phyloP scores from a whole-genome alignment of 2,113 vertebrate species.

The Boulengeromyrus knoepffleri region DNA sequence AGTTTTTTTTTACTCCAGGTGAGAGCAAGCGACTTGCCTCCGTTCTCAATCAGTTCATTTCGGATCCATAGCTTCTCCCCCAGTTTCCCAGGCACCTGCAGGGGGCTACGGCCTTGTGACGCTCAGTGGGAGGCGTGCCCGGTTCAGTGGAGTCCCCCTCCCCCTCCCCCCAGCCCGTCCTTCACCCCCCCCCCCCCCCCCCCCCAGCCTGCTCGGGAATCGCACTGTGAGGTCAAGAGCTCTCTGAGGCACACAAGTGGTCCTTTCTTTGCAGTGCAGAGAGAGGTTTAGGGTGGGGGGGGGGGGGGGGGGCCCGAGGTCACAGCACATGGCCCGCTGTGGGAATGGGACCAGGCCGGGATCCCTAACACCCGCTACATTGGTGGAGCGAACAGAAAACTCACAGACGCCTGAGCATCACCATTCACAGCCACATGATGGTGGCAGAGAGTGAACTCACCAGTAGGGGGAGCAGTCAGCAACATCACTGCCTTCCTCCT shows the following conservation, averaged over 20 bases:
- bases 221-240: conserved; percentile 2
- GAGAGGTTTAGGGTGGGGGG: neutral
- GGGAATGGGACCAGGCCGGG: neutral
- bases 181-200: neutral
- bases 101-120: neutral
- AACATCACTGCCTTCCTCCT: neutral
- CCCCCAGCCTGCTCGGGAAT: neutral
- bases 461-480: neutral
- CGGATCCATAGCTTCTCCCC: neutral
- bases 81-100: neutral
- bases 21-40: neutral
- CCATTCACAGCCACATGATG: neutral
- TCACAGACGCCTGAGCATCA: neutral
- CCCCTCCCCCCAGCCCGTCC: neutral
- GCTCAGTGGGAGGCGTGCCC: no score
- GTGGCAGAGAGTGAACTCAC: neutral
- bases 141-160: conserved; percentile 17
- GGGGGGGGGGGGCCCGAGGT: neutral
- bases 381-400: neutral
- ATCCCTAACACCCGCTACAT: neutral
- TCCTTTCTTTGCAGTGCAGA: neutral
- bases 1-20: neutral
- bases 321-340: neutral
- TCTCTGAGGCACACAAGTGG: conserved; percentile 1
- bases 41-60: neutral